A percentile compares a stretch with the other conserved stretches of the same genome.
These are phyloP conservation scores for Chelmon rostratus DNA, from an alignment of 2,797 vertebrate genomes.

Conservation along the genomic window DNA sequence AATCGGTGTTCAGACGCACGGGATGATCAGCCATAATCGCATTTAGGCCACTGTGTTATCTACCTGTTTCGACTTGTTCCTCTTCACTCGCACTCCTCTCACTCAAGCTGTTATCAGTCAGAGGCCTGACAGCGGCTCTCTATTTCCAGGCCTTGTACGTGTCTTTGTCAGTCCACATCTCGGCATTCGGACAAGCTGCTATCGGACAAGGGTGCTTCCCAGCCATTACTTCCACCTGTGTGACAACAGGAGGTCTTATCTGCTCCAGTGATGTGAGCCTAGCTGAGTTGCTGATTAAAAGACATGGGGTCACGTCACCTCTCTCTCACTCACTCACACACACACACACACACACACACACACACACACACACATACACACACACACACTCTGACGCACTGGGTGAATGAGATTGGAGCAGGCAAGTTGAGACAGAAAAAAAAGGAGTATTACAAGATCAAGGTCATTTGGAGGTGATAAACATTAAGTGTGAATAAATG, in stretches of 20 bases:
- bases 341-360: too few species aligned
- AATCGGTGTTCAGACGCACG: constrained; percentile 60
- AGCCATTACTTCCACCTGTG: constrained; percentile 78
- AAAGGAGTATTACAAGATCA: constrained; percentile 35
- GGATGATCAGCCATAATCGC: constrained; percentile 73
- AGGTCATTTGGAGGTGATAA: constrained; percentile 71
- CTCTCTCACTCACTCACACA: constrained; percentile 14
- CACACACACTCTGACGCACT: constrained; percentile 43
- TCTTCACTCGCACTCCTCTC: constrained; percentile 61
- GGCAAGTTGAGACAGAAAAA: constrained; percentile 31
- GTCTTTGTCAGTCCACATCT: constrained; percentile 78
- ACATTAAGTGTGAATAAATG: constrained; percentile 63
- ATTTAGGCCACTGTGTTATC: constrained; percentile 71
- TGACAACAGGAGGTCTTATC: constrained; percentile 83
- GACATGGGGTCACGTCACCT: constrained; percentile 71
- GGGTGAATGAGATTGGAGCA: constrained; percentile 44
- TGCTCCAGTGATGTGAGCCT: constrained; percentile 74
- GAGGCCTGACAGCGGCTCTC: constrained; percentile 71
- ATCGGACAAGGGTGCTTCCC: constrained; percentile 68
- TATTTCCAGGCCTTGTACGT: constrained; percentile 73
- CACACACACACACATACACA: too few species aligned
- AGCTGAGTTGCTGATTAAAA: constrained; percentile 82
- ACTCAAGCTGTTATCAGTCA: constrained; percentile 81
- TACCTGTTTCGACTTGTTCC: constrained; percentile 62
- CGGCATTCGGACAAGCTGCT: constrained; percentile 74